Percentiles rank a stretch among this genome's conserved stretches.
These are phyloP conservation scores for Sphinx pinastri DNA, from an alignment of 2,888 invertebrate species.

Conservation along the genomic window DNA sequence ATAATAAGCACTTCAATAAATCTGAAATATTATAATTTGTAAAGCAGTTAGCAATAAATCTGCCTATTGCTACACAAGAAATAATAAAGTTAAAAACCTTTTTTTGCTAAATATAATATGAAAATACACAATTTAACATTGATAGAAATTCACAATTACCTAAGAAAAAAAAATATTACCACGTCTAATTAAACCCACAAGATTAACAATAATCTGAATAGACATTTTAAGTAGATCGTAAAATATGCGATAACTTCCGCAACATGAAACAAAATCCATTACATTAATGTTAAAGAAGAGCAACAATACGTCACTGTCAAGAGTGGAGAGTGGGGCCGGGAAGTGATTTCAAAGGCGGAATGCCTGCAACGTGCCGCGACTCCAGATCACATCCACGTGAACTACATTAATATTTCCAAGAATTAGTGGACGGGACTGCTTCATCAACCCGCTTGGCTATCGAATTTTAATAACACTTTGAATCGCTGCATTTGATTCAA, in stretches of 20 bases:
- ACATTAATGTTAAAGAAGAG: slow-evolving; percentile 80
- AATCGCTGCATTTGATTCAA: slow-evolving; percentile 33
- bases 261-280: slow-evolving; percentile 80
- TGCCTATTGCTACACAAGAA: no score
- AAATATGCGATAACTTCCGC: slow-evolving; percentile 73
- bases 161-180: background rate
- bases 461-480: slow-evolving; percentile 42
- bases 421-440: slow-evolving; percentile 68
- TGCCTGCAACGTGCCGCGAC: slow-evolving; percentile 75
- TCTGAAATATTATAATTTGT: no score
- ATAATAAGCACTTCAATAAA: no score
- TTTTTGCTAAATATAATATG: no score
- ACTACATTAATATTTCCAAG: slow-evolving; percentile 73
- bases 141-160: no score
- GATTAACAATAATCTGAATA: slow-evolving; percentile 48
- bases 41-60: no score
- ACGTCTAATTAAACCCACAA: background rate
- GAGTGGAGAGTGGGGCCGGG: slow-evolving; percentile 65
- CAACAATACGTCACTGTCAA: slow-evolving; percentile 81
- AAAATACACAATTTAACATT: no score
- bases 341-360: slow-evolving; percentile 80
- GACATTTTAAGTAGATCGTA: slow-evolving; percentile 58
- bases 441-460: slow-evolving; percentile 49
- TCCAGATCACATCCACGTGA: slow-evolving; percentile 63
- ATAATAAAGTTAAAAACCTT: no score